Conservation (phyloP, 2,113 vertebrate species). For the Eudyptes chrysolophus region DNA sequence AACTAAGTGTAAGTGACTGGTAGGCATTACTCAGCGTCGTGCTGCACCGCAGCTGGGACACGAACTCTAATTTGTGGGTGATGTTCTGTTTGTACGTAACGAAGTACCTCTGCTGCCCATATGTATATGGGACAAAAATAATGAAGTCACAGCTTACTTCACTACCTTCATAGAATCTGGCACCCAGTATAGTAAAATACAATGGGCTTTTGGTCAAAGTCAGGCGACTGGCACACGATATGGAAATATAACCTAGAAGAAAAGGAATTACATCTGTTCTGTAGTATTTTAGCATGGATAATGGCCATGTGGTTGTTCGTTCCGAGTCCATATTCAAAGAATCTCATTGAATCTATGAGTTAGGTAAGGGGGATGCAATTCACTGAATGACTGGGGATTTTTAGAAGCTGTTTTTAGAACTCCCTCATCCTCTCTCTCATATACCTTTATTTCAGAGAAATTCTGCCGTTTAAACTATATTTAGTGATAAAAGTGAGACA, state of each 20-base stretch:
- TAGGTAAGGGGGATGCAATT: neutral
- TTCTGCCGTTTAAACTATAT: neutral
- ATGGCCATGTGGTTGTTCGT: neutral
- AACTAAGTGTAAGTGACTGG: neutral
- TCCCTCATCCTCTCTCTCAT: neutral
- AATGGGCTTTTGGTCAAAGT: neutral
- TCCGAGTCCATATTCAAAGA: neutral
- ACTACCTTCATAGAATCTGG: neutral
- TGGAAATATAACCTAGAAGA: neutral
- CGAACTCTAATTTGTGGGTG: neutral
- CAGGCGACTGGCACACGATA: neutral
- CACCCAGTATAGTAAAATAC: neutral
- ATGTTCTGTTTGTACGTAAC: neutral
- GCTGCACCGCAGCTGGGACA: neutral
- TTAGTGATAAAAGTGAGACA: neutral
- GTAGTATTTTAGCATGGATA: neutral
- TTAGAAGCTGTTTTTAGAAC: neutral
- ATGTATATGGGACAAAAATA: neutral
- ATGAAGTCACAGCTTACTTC: neutral
- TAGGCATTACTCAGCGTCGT: neutral
- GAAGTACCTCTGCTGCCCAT: neutral
- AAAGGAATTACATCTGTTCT: neutral
- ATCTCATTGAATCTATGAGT: neutral
- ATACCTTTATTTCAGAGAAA: neutral
- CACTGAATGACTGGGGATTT: neutral